Conservation (phyloP, 1,140 invertebrate genomes). For the Aphelenchoides besseyi region DNA sequence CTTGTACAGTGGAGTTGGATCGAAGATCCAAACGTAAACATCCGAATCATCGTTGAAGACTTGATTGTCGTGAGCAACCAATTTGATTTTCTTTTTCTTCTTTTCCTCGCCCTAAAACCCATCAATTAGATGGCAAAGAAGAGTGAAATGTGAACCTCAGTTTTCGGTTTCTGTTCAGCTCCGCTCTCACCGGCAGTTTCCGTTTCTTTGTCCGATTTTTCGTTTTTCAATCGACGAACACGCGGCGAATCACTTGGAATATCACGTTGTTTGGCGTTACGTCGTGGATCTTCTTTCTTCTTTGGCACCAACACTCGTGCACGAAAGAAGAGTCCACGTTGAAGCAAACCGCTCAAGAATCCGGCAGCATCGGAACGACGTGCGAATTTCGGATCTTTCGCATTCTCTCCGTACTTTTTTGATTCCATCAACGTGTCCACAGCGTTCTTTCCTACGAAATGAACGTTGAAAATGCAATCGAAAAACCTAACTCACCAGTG, state of each 20-base stretch:
- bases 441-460: conserved; percentile 71
- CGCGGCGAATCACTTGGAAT: not conserved
- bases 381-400: conserved; percentile 75
- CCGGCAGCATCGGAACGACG: conserved; percentile 75
- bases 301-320: conserved; percentile 54
- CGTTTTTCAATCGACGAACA: conserved; percentile 12
- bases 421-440: conserved; percentile 86
- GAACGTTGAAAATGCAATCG: conserved; percentile 23
- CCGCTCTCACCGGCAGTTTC: not conserved
- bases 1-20: conserved; percentile 91
- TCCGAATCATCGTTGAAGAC: conserved; percentile 58
- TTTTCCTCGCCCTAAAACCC: conserved; percentile 48
- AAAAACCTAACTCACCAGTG: conserved; percentile 70
- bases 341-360: conserved; percentile 72
- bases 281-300: conserved; percentile 72
- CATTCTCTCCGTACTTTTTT: conserved; percentile 79
- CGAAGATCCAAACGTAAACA: conserved; percentile 98
- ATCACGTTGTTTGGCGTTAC: conserved; percentile 10
- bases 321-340: conserved; percentile 51
- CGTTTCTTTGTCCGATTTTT: conserved; percentile 23
- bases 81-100: conserved; percentile 60
- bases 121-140: conserved; percentile 12
- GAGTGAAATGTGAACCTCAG: conserved; percentile 3
- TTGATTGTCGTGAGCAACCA: conserved; percentile 51
- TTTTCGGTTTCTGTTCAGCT: conserved; percentile 18